phyloP scores from a whole-genome alignment of 1,140 invertebrate species.

The Batillaria attramentaria region DNA sequence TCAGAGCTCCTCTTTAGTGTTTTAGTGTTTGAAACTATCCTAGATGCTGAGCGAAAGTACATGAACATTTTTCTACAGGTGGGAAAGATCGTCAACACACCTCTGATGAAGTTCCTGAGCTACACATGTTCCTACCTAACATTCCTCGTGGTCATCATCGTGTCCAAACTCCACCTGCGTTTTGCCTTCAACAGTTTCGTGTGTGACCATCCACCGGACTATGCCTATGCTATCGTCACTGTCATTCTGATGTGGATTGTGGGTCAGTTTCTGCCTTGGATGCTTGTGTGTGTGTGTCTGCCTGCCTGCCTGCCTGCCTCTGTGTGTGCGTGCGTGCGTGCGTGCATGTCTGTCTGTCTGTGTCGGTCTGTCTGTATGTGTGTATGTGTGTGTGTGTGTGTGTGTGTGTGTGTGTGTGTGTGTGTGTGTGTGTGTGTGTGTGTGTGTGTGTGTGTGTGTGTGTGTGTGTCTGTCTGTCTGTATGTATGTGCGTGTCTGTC shows the following conservation, averaged over 20 bases:
- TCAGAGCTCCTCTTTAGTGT: no score
- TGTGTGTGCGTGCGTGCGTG: no score
- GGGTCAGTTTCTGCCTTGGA: constrained; percentile 37
- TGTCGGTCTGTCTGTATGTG: constrained; percentile 10
- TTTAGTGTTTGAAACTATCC: no score
- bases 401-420: neutral
- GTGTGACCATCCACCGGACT: constrained; percentile 44
- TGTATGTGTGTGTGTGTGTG: constrained; percentile 14
- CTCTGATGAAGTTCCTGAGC: constrained; percentile 98
- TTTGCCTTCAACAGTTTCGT: constrained; percentile 45
- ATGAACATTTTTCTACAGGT: no score
- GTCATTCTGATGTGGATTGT: constrained; percentile 56
- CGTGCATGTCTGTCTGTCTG: no score
- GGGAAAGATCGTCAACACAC: constrained; percentile 92
- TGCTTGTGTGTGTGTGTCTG: neutral
- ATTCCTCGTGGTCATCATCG: constrained; percentile 77
- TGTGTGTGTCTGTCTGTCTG: neutral
- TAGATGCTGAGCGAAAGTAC: no score
- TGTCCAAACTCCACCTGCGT: constrained; percentile 50
- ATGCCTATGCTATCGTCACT: constrained; percentile 43
- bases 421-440: constrained; percentile 7
- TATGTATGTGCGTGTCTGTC: neutral
- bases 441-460: neutral
- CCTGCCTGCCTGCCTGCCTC: no score
- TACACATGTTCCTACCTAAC: constrained; percentile 97